These are phyloP conservation scores for Dendroctonus ponderosae DNA, from an alignment of 1,140 invertebrate species.

Conservation along the genomic window DNA sequence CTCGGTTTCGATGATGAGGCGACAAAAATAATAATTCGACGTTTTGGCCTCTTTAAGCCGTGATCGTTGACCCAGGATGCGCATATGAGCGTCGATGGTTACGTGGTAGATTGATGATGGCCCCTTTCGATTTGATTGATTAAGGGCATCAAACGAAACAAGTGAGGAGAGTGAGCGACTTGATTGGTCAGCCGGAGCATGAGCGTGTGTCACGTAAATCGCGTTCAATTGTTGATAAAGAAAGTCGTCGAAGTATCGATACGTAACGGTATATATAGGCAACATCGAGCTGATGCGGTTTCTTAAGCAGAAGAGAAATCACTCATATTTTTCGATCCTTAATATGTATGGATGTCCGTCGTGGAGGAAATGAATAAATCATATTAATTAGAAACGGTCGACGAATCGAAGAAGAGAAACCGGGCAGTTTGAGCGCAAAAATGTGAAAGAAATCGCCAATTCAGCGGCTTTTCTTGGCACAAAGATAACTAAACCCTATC, in stretches of 20 bases:
- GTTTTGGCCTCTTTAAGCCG: conserved; percentile 22
- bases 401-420: neutral
- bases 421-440: too few relatives aligned
- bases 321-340: conserved; percentile 18
- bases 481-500: too few relatives aligned
- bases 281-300: conserved; percentile 8
- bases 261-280: conserved; percentile 12
- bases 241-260: conserved; percentile 6
- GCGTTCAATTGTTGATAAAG: conserved; percentile 6
- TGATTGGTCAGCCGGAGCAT: neutral
- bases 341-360: conserved; percentile 18
- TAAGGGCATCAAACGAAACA: too few relatives aligned
- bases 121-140: too few relatives aligned
- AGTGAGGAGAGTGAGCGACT: too few relatives aligned
- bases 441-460: too few relatives aligned
- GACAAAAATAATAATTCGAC: conserved; percentile 34
- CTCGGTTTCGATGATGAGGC: conserved; percentile 25
- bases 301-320: conserved; percentile 21
- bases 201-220: conserved; percentile 13
- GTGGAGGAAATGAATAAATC: conserved; percentile 22
- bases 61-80: conserved; percentile 24
- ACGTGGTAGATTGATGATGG: conserved; percentile 1
- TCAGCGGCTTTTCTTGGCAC: too few relatives aligned
- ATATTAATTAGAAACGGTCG: conserved; percentile 20
- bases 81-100: conserved; percentile 2